phyloP scores from a whole-genome alignment of 2,888 invertebrate species.

The Latrodectus hesperus region DNA sequence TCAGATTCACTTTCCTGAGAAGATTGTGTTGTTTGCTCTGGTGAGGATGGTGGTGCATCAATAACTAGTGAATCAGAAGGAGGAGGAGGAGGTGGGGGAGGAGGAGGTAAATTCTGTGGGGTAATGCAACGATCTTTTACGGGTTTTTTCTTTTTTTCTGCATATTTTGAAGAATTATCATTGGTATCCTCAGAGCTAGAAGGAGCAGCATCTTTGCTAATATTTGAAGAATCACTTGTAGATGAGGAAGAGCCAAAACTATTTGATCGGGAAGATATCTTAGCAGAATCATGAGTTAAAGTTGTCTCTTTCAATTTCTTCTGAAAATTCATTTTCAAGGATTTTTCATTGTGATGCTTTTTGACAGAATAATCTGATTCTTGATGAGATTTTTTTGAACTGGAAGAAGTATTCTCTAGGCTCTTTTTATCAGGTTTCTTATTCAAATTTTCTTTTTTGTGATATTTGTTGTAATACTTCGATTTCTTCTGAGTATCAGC shows the following conservation, averaged over 20 bases:
- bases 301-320: slow-evolving; percentile 12
- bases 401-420: background rate
- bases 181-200: slow-evolving; percentile 26
- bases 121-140: slow-evolving; percentile 14
- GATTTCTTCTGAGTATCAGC: slow-evolving; percentile 18
- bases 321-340: background rate
- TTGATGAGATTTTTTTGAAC: slow-evolving; percentile 5
- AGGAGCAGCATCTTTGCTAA: slow-evolving; percentile 19
- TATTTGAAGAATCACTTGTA: slow-evolving; percentile 35
- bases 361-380: slow-evolving; percentile 20
- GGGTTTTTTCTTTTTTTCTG: slow-evolving; percentile 31
- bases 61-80: slow-evolving; percentile 4
- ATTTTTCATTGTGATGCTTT: slow-evolving; percentile 36
- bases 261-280: slow-evolving; percentile 45
- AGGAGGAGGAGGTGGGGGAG: slow-evolving; percentile 56
- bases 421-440: slow-evolving; percentile 1
- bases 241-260: slow-evolving; percentile 53
- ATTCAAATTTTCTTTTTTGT: slow-evolving; percentile 17
- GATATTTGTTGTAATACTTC: slow-evolving; percentile 56
- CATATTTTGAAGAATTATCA: slow-evolving; percentile 30
- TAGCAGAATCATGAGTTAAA: slow-evolving; percentile 21
- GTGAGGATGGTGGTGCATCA: slow-evolving; percentile 18
- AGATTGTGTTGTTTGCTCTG: slow-evolving; percentile 47
- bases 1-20: slow-evolving; percentile 34
- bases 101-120: slow-evolving; percentile 23